Conservation (phyloP, 2,113 vertebrate species). For the Chloroceryle aenea region DNA sequence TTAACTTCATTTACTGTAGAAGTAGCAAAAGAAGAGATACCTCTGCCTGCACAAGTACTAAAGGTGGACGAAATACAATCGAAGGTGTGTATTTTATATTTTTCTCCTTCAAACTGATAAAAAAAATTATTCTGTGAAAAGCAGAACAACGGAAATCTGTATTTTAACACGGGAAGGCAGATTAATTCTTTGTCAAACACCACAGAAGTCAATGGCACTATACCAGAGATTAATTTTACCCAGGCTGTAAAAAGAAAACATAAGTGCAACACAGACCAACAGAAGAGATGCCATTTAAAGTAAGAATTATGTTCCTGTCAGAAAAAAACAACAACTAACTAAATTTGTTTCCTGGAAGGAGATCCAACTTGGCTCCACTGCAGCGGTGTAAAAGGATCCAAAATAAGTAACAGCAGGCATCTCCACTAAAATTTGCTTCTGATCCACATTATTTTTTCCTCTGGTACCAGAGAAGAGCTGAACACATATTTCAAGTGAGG, state of each 20-base stretch:
- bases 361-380: slow-evolving; percentile 20
- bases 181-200: slow-evolving; percentile 55
- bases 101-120: background rate
- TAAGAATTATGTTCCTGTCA: slow-evolving; percentile 44
- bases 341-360: slow-evolving; percentile 52
- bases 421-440: slow-evolving; percentile 28
- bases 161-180: slow-evolving; percentile 26
- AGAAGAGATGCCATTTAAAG: slow-evolving; percentile 43
- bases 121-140: background rate
- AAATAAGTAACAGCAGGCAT: slow-evolving; percentile 67
- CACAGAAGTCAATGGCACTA: slow-evolving; percentile 40
- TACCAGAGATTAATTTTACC: slow-evolving; percentile 13
- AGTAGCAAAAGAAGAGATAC: background rate
- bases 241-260: slow-evolving; percentile 37
- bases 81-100: background rate
- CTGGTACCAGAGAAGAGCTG: slow-evolving; percentile 3
- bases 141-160: background rate
- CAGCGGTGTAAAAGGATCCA: slow-evolving; percentile 35
- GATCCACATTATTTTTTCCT: slow-evolving; percentile 20
- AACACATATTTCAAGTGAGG: background rate
- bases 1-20: background rate
- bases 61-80: background rate
- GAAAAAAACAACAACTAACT: slow-evolving; percentile 35
- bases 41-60: background rate
- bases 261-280: slow-evolving; percentile 22